Conservation (phyloP, 2,113 vertebrate species). For the Spilogale gracilis region DNA sequence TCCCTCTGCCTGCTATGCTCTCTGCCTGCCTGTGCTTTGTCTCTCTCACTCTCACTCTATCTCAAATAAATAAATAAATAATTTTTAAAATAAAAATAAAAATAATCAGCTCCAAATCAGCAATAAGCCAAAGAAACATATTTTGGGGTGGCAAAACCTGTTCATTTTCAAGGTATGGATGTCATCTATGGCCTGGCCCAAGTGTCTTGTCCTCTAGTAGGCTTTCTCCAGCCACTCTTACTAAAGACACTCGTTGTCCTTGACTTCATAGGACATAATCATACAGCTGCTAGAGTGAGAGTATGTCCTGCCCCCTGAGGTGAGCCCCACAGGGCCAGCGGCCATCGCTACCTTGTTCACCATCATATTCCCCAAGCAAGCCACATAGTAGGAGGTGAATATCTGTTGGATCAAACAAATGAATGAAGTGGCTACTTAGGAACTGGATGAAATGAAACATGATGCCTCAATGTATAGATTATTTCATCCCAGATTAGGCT, state of each 20-base stretch:
- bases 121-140: background rate
- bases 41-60: no score
- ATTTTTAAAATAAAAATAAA: background rate
- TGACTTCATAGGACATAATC: background rate
- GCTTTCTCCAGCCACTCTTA: background rate
- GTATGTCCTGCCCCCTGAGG: background rate
- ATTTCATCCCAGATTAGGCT: conserved; percentile 46
- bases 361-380: background rate
- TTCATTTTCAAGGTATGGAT: background rate
- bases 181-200: background rate
- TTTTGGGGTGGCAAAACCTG: background rate
- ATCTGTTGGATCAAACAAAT: background rate
- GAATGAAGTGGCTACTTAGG: background rate
- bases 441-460: conserved; percentile 25
- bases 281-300: background rate
- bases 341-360: background rate
- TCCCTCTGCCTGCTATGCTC: no score
- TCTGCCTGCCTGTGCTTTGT: no score
- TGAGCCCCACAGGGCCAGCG: background rate
- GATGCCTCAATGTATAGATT: background rate
- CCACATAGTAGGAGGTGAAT: background rate
- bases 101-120: background rate
- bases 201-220: background rate
- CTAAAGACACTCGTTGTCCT: background rate
- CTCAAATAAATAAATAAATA: no score